phyloP scores from a whole-genome alignment of 2,113 vertebrate species.

The Cynoglossus semilaevis region DNA sequence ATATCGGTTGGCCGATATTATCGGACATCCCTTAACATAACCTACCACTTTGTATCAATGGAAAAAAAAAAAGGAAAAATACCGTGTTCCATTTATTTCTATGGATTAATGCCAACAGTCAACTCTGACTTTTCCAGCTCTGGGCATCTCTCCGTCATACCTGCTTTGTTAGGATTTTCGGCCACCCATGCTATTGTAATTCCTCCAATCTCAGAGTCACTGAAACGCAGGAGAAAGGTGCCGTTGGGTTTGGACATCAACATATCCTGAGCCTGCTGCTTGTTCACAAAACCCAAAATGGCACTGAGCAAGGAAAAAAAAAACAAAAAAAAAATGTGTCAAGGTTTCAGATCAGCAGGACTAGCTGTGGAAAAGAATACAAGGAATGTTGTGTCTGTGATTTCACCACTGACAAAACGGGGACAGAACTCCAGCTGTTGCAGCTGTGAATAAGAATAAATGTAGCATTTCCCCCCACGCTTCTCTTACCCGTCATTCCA shows the following conservation, averaged over 20 bases:
- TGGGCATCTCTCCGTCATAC: constrained; percentile 43
- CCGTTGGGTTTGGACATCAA: constrained; percentile 97
- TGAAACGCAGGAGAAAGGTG: constrained; percentile 95
- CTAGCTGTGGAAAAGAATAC: constrained; percentile 25
- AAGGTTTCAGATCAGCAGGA: neutral
- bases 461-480: too few relatives aligned
- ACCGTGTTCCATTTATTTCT: too few relatives aligned
- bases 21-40: too few relatives aligned
- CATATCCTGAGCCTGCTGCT: constrained; percentile 97
- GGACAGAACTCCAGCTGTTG: constrained; percentile 7
- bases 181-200: constrained; percentile 96
- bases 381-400: neutral
- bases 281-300: constrained; percentile 96
- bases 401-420: constrained; percentile 4
- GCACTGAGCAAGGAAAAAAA: constrained; percentile 81
- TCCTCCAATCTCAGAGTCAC: constrained; percentile 96
- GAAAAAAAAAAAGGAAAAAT: too few relatives aligned
- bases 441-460: neutral
- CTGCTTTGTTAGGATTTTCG: constrained; percentile 83
- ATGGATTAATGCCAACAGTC: too few relatives aligned
- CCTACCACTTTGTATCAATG: too few relatives aligned
- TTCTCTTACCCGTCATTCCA: constrained; percentile 93
- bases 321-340: neutral
- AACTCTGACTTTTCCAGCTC: too few relatives aligned
- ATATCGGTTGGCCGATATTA: too few relatives aligned